A percentile compares a stretch with the other conserved stretches of the same genome.
Conservation (phyloP, 2,888 invertebrate genomes). For the Trachelus iudaicus region DNA sequence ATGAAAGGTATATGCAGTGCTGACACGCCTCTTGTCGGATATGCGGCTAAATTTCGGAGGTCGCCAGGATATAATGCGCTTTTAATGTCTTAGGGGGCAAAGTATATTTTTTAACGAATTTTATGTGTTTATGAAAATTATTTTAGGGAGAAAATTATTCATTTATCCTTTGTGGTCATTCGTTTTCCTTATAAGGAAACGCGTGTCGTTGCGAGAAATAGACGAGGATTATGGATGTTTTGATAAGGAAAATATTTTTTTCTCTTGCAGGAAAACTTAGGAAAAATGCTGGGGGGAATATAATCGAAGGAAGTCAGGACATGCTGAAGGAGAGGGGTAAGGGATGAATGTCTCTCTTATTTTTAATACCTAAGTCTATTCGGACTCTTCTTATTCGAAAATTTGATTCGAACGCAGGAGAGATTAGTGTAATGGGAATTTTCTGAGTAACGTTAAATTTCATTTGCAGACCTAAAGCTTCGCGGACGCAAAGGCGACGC, state of each 20-base stretch:
- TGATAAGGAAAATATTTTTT: background rate
- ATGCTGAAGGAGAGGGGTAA: conserved; percentile 61
- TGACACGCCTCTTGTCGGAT: background rate
- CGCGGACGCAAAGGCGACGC: conserved; percentile 54
- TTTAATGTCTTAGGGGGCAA: conserved; percentile 7
- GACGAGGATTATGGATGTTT: background rate
- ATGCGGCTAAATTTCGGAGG: background rate
- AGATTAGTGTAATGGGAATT: conserved; percentile 13
- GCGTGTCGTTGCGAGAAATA: too few species aligned
- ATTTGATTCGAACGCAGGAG: background rate
- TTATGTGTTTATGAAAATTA: background rate
- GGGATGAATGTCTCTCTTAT: background rate
- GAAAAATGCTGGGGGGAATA: conserved; percentile 56
- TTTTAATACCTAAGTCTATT: background rate
- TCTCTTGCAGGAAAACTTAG: conserved; percentile 56
- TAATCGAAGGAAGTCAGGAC: conserved; percentile 60
- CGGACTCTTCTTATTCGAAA: background rate
- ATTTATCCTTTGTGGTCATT: too few species aligned
- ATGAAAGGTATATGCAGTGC: background rate
- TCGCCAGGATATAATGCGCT: background rate
- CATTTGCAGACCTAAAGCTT: conserved; percentile 50
- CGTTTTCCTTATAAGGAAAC: background rate
- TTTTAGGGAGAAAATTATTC: conserved; percentile 1
- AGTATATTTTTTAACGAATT: conserved; percentile 16
- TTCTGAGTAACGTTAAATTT: conserved; percentile 4